These are phyloP conservation scores for Chaenodraco wilsoni DNA, from an alignment of 2,797 vertebrate genomes.

Conservation along the genomic window DNA sequence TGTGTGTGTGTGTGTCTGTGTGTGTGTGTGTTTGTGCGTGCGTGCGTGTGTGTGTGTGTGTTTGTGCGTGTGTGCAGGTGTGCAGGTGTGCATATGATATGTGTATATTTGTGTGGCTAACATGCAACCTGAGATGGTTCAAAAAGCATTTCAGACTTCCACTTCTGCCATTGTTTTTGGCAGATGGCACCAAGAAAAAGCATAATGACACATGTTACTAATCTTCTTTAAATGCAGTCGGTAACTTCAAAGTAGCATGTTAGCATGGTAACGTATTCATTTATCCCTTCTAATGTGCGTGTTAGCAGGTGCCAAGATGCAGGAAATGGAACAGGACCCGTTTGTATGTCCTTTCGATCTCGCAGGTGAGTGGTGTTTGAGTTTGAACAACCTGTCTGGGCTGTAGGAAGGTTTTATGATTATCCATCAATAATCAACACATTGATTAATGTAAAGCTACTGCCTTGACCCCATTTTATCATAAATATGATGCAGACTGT, in stretches of 20 bases:
- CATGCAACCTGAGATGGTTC: no score
- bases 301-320: conserved; percentile 66
- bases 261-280: neutral
- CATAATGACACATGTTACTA: no score
- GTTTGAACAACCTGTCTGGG: neutral
- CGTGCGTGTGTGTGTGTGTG: no score
- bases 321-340: conserved; percentile 38
- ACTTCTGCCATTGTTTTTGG: neutral
- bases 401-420: no score
- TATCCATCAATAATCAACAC: neutral
- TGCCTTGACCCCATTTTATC: neutral
- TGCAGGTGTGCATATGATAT: no score
- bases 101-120: no score
- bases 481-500: neutral
- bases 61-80: neutral
- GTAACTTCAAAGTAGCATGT: neutral
- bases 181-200: neutral
- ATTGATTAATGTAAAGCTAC: neutral
- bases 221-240: no score
- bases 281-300: conserved; percentile 2
- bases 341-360: conserved; percentile 19
- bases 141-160: no score
- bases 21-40: no score
- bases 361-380: conserved; percentile 53
- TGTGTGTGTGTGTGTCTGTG: neutral